These are phyloP conservation scores for Phymanthus crucifer DNA, from an alignment of 92 coral and sea anemone species.

Conservation along the genomic window DNA sequence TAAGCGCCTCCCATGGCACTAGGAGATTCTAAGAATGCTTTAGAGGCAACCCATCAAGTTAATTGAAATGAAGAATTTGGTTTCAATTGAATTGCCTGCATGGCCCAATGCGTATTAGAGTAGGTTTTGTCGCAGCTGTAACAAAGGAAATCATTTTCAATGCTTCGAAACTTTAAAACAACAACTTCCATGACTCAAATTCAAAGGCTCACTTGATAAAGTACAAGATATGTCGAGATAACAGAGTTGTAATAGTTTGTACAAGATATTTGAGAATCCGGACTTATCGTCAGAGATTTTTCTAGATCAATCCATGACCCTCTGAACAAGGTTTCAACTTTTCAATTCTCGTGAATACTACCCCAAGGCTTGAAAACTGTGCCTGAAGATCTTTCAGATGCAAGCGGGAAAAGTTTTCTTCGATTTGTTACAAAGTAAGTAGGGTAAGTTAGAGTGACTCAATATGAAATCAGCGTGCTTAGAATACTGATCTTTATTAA, in stretches of 20 bases:
- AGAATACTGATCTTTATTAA: neutral
- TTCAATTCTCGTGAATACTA: neutral
- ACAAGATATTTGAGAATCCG: constrained; percentile 2
- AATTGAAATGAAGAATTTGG: neutral
- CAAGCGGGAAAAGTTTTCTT: neutral
- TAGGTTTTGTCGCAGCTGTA: neutral
- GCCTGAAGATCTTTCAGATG: no score
- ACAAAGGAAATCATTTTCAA: neutral
- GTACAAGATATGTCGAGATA: neutral
- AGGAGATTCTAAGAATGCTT: neutral
- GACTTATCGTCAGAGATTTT: neutral
- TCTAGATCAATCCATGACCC: neutral
- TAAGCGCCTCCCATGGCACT: neutral
- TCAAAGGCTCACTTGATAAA: neutral
- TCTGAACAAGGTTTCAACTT: neutral
- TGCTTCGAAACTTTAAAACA: neutral
- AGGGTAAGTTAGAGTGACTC: neutral
- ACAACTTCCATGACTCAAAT: neutral
- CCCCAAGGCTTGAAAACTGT: neutral
- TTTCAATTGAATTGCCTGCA: neutral
- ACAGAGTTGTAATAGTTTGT: neutral
- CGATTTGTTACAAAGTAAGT: neutral
- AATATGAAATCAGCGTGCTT: neutral
- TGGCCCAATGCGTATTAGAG: neutral
- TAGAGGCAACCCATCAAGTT: neutral